Percentiles rank a stretch among this genome's conserved stretches.
Evolutionary conservation across 53 echinoderm and acorn worm species (phyloP).

Genomic region (Actinopyga echinites): DNA sequence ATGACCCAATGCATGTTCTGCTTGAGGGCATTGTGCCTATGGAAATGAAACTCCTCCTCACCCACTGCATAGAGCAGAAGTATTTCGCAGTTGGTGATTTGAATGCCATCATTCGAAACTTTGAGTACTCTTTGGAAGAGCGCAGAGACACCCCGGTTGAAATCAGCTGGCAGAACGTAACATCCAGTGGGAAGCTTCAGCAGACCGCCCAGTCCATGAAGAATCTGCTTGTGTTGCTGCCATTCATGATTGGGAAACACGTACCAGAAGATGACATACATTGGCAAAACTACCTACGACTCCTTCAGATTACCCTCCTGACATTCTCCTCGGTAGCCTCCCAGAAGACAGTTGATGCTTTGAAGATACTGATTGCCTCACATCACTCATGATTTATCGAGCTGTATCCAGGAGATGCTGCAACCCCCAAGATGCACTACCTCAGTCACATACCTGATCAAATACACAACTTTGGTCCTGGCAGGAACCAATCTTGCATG

Average conservation of each 20-base stretch:
- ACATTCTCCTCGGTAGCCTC: slow-evolving; percentile 29
- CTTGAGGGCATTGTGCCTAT: slow-evolving; percentile 38
- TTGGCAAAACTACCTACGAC: slow-evolving; percentile 14
- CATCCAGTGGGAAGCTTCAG: slow-evolving; percentile 4
- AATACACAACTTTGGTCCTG: slow-evolving; percentile 19
- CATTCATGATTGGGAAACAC: slow-evolving; percentile 15
- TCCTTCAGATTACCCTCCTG: slow-evolving; percentile 14
- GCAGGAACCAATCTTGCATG: slow-evolving; percentile 7
- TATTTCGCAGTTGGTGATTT: background rate
- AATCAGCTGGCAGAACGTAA: slow-evolving; percentile 35
- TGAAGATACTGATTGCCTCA: slow-evolving; percentile 16
- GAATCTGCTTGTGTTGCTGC: slow-evolving; percentile 30
- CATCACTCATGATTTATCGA: slow-evolving; percentile 13
- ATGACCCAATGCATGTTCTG: slow-evolving; percentile 58
- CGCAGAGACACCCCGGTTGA: slow-evolving; percentile 35
- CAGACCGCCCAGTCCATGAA: slow-evolving; percentile 54
- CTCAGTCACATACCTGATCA: slow-evolving; percentile 34
- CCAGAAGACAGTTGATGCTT: background rate
- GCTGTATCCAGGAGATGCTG: slow-evolving; percentile 7
- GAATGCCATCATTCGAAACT: slow-evolving; percentile 5
- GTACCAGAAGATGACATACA: slow-evolving; percentile 9
- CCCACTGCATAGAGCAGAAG: slow-evolving; percentile 10
- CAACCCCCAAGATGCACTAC: slow-evolving; percentile 35
- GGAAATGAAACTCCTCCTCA: slow-evolving; percentile 25
- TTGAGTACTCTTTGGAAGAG: slow-evolving; percentile 34